Conservation (phyloP, 2,888 invertebrate species). For the Platerodrilus igneus region DNA sequence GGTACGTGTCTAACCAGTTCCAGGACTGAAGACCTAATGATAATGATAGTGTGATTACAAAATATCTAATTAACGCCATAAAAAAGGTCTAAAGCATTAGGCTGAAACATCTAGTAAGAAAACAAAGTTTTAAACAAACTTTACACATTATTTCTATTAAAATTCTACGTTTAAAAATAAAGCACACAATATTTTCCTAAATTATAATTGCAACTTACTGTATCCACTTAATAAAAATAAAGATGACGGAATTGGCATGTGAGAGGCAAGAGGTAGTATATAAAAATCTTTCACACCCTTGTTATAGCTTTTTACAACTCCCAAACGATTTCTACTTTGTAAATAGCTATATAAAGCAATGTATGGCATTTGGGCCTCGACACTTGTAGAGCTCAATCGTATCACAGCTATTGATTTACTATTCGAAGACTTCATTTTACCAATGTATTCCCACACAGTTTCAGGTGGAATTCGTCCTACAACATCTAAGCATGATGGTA, state of each 20-base stretch:
- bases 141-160: slow-evolving; percentile 25
- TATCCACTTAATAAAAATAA: slow-evolving; percentile 67
- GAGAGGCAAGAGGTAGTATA: slow-evolving; percentile 78
- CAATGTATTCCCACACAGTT: slow-evolving; percentile 90
- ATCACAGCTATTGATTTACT: slow-evolving; percentile 85
- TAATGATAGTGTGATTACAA: too few relatives aligned
- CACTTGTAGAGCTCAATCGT: slow-evolving; percentile 72
- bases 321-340: slow-evolving; percentile 73
- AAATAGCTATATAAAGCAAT: slow-evolving; percentile 84
- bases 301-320: slow-evolving; percentile 77
- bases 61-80: too few relatives aligned
- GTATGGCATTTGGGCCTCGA: slow-evolving; percentile 80
- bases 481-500: slow-evolving; percentile 75
- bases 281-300: slow-evolving; percentile 90
- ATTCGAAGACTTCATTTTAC: slow-evolving; percentile 81
- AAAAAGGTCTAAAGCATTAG: too few relatives aligned
- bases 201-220: slow-evolving; percentile 46
- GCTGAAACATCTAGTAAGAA: too few relatives aligned
- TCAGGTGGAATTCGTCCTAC: slow-evolving; percentile 89
- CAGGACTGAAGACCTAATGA: too few relatives aligned
- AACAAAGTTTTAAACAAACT: too few relatives aligned
- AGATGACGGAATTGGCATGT: slow-evolving; percentile 65
- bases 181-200: not conserved
- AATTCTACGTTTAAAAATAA: not conserved
- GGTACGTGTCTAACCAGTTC: too few relatives aligned